Base-by-base conservation (phyloP, 2,797 vertebrate genomes). In the Poecilia wingei region DNA sequence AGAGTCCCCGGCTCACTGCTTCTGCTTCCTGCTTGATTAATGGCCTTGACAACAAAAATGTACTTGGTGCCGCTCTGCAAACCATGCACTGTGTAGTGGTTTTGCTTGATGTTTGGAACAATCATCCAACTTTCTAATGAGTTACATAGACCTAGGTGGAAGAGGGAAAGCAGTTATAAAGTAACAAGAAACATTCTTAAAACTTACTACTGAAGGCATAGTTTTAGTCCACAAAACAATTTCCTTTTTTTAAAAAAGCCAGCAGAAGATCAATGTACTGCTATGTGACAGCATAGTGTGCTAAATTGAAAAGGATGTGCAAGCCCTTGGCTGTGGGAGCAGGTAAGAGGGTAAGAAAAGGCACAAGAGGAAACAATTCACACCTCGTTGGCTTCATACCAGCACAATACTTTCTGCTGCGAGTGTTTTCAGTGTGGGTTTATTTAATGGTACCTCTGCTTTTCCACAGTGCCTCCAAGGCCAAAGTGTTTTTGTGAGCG, bases 91-190 rank as follows among this genome's bases (percentile, higher is more conserved):
- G 98, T 99, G 94, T 99, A 99, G 94, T 99, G 98, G 93, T 99
- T 99, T 94, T 99, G 98, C 90, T 99, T 99, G 91, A 99, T 99
- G 94, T 98, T 99, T 74, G 98, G 98, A 88, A 99, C 98, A 87
- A 99, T 99, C 98, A 99, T 99, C 98, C 98, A 99, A 95, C 98
- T 99, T 91, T 99, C 98, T 88, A 94, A 49, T 0, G 94, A 95
- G 88, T 94, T 94, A 41, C 94, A 95, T 81, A 95, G 85, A 86
- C 94, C 95, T 95, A 53, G 79, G 9, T 28, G 55, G n/a, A 16
- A 53, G 36, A 39, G 20, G 20, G 20, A 36, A 25, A 55, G 59
- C 61, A 64, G 61, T 8, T 64, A 64, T 39, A 13, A 53, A 73
- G 28, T 22, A 53, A 25, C 20, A 69, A 69, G 10, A 13, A 64